phyloP scores from a whole-genome alignment of 1,140 invertebrate genomes.

The Amphibalanus amphitrite region DNA sequence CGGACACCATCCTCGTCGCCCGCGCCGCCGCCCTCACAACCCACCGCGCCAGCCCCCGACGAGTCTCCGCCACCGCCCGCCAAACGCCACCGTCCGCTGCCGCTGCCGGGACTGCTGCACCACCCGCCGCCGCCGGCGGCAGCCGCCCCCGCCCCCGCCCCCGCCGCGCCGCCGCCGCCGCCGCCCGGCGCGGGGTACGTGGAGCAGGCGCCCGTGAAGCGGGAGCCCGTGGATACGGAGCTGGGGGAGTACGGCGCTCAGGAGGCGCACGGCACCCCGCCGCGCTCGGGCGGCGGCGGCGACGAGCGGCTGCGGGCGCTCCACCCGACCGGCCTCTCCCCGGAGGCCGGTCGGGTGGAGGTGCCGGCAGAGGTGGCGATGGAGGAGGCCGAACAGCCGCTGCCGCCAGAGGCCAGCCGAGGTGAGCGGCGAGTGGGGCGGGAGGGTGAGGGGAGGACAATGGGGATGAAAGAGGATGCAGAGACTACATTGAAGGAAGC shows the following conservation, averaged over 20 bases:
- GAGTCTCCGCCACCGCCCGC: background rate
- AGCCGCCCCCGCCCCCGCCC: no score
- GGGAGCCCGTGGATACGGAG: background rate
- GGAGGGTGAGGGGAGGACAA: no score
- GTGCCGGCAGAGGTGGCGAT: background rate
- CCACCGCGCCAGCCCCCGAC: background rate
- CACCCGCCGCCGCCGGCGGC: no score
- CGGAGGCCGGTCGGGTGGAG: background rate
- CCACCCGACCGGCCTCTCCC: background rate
- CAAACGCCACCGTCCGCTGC: background rate
- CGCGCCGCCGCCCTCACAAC: no score
- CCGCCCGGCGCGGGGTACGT: no score
- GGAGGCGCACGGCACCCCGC: no score
- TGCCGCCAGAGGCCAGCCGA: background rate
- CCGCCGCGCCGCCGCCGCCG: no score
- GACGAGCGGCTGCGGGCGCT: background rate
- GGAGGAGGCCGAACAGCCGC: background rate
- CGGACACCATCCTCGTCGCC: background rate
- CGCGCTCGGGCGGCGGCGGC: no score
- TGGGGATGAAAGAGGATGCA: no score
- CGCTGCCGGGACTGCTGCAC: background rate
- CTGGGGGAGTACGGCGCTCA: no score
- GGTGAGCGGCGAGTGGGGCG: background rate
- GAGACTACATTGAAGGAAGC: no score
- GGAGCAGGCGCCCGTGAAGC: background rate